Evolutionary conservation across 2,888 invertebrate genomes (phyloP).

Genomic region (Trichacis sp.): DNA sequence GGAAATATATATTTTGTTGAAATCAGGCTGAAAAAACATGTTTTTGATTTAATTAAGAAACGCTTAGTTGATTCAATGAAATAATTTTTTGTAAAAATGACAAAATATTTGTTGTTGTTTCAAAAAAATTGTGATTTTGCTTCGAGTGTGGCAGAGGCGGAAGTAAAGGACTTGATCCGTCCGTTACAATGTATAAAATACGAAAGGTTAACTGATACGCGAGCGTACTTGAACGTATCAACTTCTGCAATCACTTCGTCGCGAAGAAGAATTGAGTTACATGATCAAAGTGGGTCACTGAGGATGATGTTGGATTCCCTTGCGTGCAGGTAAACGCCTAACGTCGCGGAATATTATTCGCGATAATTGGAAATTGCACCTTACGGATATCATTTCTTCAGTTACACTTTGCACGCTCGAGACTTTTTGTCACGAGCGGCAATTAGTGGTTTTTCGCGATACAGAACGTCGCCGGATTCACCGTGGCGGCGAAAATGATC

Average conservation of each 20-base stretch:
- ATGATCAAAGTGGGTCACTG: not conserved
- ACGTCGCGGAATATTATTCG: not conserved
- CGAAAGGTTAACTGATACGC: not conserved
- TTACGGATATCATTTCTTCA: not conserved
- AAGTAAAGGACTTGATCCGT: too few relatives aligned
- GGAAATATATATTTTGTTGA: too few relatives aligned
- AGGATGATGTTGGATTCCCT: not conserved
- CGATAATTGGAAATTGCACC: not conserved
- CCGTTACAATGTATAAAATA: not conserved
- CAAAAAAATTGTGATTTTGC: too few relatives aligned
- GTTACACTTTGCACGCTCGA: too few relatives aligned
- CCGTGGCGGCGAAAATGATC: too few relatives aligned
- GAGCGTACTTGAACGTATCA: slow-evolving; percentile 2
- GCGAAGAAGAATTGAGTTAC: not conserved
- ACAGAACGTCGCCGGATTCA: too few relatives aligned
- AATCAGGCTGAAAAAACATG: too few relatives aligned
- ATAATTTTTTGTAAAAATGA: too few relatives aligned
- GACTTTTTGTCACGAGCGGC: not conserved
- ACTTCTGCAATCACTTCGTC: slow-evolving; percentile 5
- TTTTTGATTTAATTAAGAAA: too few relatives aligned
- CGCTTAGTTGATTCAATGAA: too few relatives aligned
- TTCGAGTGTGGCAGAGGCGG: too few relatives aligned
- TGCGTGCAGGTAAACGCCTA: not conserved
- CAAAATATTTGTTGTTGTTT: too few relatives aligned
- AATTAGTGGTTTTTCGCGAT: not conserved